These are phyloP conservation scores for Lagria hirta DNA, from an alignment of 2,888 invertebrate genomes.

Conservation along the genomic window DNA sequence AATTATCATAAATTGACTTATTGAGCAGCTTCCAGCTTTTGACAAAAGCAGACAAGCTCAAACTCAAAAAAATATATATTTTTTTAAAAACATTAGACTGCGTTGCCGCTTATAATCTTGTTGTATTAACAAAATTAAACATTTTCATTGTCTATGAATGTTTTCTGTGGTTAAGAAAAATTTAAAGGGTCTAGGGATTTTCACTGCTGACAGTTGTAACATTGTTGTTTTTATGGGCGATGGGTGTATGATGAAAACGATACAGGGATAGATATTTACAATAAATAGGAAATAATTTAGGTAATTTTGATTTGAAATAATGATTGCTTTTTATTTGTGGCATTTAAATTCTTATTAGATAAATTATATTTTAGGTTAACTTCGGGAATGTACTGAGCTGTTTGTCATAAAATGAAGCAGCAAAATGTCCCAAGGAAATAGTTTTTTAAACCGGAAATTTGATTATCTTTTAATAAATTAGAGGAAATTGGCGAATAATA, in stretches of 20 bases:
- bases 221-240: slow-evolving; percentile 46
- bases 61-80: too few species aligned
- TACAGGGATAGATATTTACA: slow-evolving; percentile 24
- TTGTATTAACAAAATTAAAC: too few species aligned
- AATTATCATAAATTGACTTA: too few species aligned
- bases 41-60: too few species aligned
- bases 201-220: too few species aligned
- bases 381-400: slow-evolving; percentile 5
- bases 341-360: neutral
- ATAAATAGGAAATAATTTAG: slow-evolving; percentile 21
- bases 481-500: slow-evolving; percentile 5
- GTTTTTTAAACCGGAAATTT: slow-evolving; percentile 10
- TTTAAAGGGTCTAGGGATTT: too few species aligned
- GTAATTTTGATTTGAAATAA: slow-evolving; percentile 5
- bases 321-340: neutral
- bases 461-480: slow-evolving; percentile 6
- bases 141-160: too few species aligned
- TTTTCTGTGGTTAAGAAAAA: too few species aligned
- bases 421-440: slow-evolving; percentile 25
- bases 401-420: slow-evolving; percentile 26
- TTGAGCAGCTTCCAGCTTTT: too few species aligned
- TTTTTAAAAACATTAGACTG: too few species aligned
- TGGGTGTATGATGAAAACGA: slow-evolving; percentile 38
- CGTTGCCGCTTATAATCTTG: too few species aligned
- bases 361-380: slow-evolving; percentile 15